Percentiles rank a stretch among this genome's conserved stretches.
Evolutionary conservation across 1,140 invertebrate genomes (phyloP).

Genomic region (Carcinoscorpius rotundicauda): DNA sequence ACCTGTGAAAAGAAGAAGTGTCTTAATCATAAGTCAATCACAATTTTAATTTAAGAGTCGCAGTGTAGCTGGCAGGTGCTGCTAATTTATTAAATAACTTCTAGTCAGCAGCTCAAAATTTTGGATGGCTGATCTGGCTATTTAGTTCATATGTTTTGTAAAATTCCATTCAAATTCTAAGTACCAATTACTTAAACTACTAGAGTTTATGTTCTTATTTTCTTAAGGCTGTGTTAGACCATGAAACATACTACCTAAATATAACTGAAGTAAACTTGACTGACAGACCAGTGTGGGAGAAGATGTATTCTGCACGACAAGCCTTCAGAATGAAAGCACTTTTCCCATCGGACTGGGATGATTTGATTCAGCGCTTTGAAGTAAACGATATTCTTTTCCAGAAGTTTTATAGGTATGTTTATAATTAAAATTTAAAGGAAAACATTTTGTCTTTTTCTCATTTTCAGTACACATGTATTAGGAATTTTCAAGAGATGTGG

Average conservation of each 20-base stretch:
- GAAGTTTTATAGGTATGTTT: conserved; percentile 68
- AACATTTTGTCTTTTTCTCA: neutral
- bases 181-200: conserved; percentile 4
- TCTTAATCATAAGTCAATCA: too few relatives aligned
- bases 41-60: too few relatives aligned
- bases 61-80: too few relatives aligned
- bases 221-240: conserved; percentile 56
- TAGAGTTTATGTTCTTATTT: neutral
- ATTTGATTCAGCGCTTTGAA: conserved; percentile 65
- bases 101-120: neutral
- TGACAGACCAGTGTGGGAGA: conserved; percentile 62
- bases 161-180: conserved; percentile 1
- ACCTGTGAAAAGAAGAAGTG: too few relatives aligned
- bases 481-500: neutral
- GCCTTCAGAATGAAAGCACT: conserved; percentile 68
- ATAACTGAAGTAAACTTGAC: conserved; percentile 72
- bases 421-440: neutral
- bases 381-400: conserved; percentile 72
- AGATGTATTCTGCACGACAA: conserved; percentile 69
- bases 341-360: conserved; percentile 72
- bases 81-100: too few relatives aligned
- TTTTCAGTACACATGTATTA: neutral
- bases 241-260: conserved; percentile 91
- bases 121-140: neutral
- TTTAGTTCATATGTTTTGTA: neutral